Percentiles rank a stretch among this genome's conserved stretches.
These are phyloP conservation scores for Silurus asotus DNA, from an alignment of 2,113 vertebrate species.

Conservation along the genomic window DNA sequence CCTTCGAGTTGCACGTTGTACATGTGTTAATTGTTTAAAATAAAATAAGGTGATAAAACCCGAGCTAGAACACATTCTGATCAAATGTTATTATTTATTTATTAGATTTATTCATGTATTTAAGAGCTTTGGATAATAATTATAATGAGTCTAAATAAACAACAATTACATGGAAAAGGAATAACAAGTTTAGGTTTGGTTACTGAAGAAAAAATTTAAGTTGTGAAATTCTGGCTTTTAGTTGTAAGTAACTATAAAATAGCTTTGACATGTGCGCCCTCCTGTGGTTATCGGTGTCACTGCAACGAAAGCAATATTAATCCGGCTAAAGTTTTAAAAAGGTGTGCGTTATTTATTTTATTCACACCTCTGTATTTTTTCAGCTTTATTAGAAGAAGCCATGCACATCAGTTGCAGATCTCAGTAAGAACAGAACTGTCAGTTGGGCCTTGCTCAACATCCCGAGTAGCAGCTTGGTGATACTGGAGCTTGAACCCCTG, in stretches of 20 bases:
- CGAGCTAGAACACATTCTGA: neutral
- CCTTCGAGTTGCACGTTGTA: too few relatives aligned
- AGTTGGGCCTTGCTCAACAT: neutral
- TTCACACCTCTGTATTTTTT: neutral
- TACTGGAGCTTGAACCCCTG: too few relatives aligned
- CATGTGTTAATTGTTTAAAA: neutral
- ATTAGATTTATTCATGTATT: neutral
- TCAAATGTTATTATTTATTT: neutral
- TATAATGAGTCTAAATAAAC: neutral
- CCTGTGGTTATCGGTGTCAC: neutral
- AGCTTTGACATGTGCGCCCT: neutral
- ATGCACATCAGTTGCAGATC: neutral
- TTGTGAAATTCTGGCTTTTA: neutral
- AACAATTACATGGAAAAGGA: neutral
- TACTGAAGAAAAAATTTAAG: neutral
- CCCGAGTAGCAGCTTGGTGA: too few relatives aligned
- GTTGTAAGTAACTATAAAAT: neutral
- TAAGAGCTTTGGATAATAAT: neutral
- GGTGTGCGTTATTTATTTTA: neutral
- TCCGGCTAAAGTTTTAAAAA: neutral
- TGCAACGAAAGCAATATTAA: neutral
- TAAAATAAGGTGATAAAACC: neutral
- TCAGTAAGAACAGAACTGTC: neutral
- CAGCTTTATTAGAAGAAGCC: neutral
- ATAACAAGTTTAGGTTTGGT: neutral